Evolutionary conservation across 2,113 vertebrate genomes (phyloP).

Genomic region (Macquaria ambigua): DNA sequence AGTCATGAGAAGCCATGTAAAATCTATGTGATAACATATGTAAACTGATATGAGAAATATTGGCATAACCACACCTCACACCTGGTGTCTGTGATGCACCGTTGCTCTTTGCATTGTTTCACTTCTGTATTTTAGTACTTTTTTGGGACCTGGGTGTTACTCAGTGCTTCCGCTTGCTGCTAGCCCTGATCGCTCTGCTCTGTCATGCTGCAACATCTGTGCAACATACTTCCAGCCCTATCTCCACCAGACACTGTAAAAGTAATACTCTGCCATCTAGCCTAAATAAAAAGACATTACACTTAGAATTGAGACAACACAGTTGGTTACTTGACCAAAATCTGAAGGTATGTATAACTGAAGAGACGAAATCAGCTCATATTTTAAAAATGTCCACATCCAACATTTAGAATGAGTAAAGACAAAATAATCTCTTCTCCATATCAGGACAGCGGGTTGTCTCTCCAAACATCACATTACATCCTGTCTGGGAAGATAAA

Average conservation of each 20-base stretch:
- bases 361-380: not conserved
- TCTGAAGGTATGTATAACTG: slow-evolving; percentile 64
- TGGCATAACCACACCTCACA: slow-evolving; percentile 56
- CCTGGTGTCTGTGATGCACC: slow-evolving; percentile 62
- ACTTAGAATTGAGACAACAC: slow-evolving; percentile 21
- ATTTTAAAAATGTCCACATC: accelerated
- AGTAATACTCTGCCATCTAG: slow-evolving; percentile 53
- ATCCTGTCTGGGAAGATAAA: slow-evolving; percentile 48
- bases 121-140: slow-evolving; percentile 74
- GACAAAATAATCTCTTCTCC: slow-evolving; percentile 26
- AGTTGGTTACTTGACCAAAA: not conserved
- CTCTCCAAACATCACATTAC: slow-evolving; percentile 66
- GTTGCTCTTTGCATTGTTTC: slow-evolving; percentile 67
- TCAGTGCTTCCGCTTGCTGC: slow-evolving; percentile 64
- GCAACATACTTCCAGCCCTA: slow-evolving; percentile 26
- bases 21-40: slow-evolving; percentile 12
- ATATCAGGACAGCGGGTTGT: slow-evolving; percentile 22
- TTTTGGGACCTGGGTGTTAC: slow-evolving; percentile 61
- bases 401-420: not conserved
- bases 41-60: slow-evolving; percentile 64
- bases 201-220: slow-evolving; percentile 59
- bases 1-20: slow-evolving; percentile 18
- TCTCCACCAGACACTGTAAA: slow-evolving; percentile 43
- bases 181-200: slow-evolving; percentile 60
- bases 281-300: slow-evolving; percentile 24